Evolutionary conservation across 2,113 vertebrate species (phyloP), one percentile per base, ranked within the genome.

Genomic region (Hylia prasina): DNA sequence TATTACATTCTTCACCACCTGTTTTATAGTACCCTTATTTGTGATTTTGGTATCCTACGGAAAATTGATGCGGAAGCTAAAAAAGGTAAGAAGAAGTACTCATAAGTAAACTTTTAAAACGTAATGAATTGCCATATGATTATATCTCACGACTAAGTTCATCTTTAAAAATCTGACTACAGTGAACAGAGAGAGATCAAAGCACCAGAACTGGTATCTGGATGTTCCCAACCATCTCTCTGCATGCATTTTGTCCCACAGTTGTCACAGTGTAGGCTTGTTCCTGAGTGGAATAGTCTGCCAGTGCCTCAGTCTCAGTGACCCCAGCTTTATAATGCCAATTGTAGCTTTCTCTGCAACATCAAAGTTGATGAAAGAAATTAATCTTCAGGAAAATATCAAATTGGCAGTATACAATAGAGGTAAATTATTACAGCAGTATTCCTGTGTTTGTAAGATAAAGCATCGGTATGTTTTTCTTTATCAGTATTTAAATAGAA

Each of bases 41-140:
- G 90, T 99, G 50, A 99, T 99, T 89, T 97, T 99, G 95, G 97
- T 98, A 78, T 99, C 98, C 89, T 99, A 99, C 77, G 98, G 98
- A 71, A 99, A 98, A 95, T 93, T 99, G 60, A 97, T 99, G 92
- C 93, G 15, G 90, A 99, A 99, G 82, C 97, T 99, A 78, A 98
- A 96, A 95, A 98, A 99, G 98, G 99, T 99, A 90, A 85, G 98
- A 97, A 76, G 35, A 5, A 96, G 50, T n/a, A 75, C 20, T 85
- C 37, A 4, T 1, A 66, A 70, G n/a, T 53, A 68, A 64, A 71
- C 11, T 44, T 75, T 7, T 56, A 2, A 73, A 69, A 84, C 19
- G 15, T 45, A 42, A 60, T 60, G 24, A 70, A 47, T 48, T 86
- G 15, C 33, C 30, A 31, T 20, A 30, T 64, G 14, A 11, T 21